Evolutionary conservation across 2,113 vertebrate species (phyloP).

Genomic region (Amazona vittata): DNA sequence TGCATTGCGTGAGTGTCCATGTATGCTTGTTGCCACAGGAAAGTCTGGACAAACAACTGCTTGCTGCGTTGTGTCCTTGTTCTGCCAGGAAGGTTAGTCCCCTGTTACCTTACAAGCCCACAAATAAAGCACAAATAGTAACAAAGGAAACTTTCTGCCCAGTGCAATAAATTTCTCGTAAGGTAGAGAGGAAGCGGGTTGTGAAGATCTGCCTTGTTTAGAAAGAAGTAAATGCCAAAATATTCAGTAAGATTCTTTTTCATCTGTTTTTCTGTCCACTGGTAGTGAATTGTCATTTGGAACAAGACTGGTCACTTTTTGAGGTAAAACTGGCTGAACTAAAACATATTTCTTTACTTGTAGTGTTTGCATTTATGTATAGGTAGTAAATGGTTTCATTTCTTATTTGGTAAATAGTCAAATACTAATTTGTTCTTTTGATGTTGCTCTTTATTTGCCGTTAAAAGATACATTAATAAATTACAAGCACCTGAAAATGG

Average conservation of each 20-base stretch:
- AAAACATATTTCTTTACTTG: background rate
- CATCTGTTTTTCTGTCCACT: background rate
- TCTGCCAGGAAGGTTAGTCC: background rate
- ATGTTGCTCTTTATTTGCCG: constrained; percentile 68
- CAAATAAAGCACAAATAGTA: background rate
- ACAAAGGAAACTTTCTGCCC: background rate
- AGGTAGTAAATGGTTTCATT: background rate
- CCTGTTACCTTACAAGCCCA: background rate
- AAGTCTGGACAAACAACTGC: background rate
- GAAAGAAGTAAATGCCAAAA: background rate
- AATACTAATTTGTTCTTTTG: constrained; percentile 16
- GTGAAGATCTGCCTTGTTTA: background rate
- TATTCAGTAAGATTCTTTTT: background rate
- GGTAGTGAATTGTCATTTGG: background rate
- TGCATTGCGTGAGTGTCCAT: background rate
- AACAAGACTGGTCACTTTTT: background rate
- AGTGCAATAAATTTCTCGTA: background rate
- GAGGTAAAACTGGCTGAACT: background rate
- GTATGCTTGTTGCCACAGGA: background rate
- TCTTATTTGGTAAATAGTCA: constrained; percentile 3
- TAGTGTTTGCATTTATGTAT: background rate
- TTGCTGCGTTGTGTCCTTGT: background rate
- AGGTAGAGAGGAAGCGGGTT: background rate
- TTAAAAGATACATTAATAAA: constrained; percentile 57
- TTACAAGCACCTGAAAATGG: constrained; percentile 4